A percentile compares a stretch with the other conserved stretches of the same genome.
Conservation (phyloP, 2,113 vertebrate genomes). For the Rattus rattus region DNA sequence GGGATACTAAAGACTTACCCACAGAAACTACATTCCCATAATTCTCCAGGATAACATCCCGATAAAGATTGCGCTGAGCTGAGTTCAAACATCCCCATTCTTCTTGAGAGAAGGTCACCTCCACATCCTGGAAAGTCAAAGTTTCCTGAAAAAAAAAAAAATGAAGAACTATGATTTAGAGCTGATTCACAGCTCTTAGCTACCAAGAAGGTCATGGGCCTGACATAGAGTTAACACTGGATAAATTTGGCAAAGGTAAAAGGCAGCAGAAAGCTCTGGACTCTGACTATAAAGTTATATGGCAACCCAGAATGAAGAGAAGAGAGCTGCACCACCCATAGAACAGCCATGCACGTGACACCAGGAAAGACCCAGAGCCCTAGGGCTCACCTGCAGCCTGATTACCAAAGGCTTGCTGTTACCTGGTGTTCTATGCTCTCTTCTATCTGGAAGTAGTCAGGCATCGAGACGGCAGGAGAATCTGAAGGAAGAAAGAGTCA, state of each 20-base stretch:
- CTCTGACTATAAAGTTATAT: not conserved
- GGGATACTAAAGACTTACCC: conserved; percentile 27
- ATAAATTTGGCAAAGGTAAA: not conserved
- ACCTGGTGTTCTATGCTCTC: not conserved
- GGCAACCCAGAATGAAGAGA: not conserved
- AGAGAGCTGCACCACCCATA: not conserved
- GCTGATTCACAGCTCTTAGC: not conserved
- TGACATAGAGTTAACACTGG: not conserved
- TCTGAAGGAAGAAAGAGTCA: conserved; percentile 51
- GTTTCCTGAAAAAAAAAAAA: conserved; percentile 48
- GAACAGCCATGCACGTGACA: not conserved
- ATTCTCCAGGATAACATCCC: conserved; percentile 79
- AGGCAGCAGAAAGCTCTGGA: not conserved
- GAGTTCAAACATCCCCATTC: conserved; percentile 67
- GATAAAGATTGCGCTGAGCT: conserved; percentile 59
- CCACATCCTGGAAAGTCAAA: conserved; percentile 54
- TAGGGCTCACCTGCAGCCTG: conserved; percentile 59
- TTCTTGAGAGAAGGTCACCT: conserved; percentile 71
- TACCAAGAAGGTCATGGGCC: not conserved
- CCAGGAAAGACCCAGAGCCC: not conserved
- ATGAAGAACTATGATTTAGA: not conserved
- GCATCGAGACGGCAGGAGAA: not conserved
- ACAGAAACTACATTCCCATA: conserved; percentile 53
- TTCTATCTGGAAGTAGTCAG: conserved; percentile 38
- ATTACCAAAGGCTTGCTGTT: not conserved